Percentiles rank a stretch among this genome's conserved stretches.
These are phyloP conservation scores for Exaiptasia diaphana DNA, from an alignment of 64 coral and sea anemone species.

Conservation along the genomic window DNA sequence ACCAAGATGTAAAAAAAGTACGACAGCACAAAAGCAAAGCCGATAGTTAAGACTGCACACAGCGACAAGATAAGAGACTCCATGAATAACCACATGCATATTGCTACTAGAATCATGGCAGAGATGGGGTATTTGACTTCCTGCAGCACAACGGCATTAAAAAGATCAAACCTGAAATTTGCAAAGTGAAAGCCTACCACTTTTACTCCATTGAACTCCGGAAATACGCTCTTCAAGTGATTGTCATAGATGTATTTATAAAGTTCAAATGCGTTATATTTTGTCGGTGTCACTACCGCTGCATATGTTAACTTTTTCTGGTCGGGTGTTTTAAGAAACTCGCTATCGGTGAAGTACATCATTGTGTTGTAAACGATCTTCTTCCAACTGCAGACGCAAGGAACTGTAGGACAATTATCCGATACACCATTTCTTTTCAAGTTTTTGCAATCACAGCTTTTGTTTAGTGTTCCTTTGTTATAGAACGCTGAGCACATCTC, in stretches of 20 bases:
- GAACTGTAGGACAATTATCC: constrained; percentile 33
- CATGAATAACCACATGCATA: constrained; percentile 61
- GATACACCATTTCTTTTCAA: too few species aligned
- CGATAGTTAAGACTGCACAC: constrained; percentile 37
- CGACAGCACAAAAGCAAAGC: constrained; percentile 50
- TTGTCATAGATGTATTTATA: constrained; percentile 14
- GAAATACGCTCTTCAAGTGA: constrained; percentile 24
- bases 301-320: too few species aligned
- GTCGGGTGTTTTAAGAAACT: too few species aligned
- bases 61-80: constrained; percentile 55
- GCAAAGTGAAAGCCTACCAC: constrained; percentile 42
- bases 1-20: constrained; percentile 59
- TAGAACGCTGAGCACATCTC: too few species aligned
- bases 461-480: too few species aligned
- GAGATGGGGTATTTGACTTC: constrained; percentile 45
- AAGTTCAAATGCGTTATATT: too few species aligned
- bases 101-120: constrained; percentile 38
- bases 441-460: too few species aligned
- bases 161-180: constrained; percentile 51
- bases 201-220: constrained; percentile 13
- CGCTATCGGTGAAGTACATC: too few species aligned
- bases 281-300: too few species aligned
- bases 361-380: too few species aligned
- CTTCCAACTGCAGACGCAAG: constrained; percentile 18
- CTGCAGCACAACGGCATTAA: constrained; percentile 32